A percentile compares a stretch with the other conserved stretches of the same genome.
These are phyloP conservation scores for Caenorhabditis doughertyi DNA, from an alignment of 2,888 invertebrate genomes.

Conservation along the genomic window DNA sequence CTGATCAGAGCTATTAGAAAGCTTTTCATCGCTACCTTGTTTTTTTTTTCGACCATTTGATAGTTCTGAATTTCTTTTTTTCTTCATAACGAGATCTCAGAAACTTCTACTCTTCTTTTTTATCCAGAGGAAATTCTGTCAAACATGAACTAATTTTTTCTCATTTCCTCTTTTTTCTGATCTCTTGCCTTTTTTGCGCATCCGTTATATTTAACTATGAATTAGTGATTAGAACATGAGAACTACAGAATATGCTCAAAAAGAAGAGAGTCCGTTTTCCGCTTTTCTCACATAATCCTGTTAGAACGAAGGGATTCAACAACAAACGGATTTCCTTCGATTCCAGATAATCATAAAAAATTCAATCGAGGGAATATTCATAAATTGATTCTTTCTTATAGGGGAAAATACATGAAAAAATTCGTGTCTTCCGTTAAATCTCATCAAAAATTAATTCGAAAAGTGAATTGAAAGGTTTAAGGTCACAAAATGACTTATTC, in stretches of 20 bases:
- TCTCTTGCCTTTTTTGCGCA: slow-evolving; percentile 13
- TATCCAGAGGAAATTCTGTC: slow-evolving; percentile 3
- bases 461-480: slow-evolving; percentile 14
- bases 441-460: slow-evolving; percentile 18
- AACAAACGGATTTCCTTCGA: slow-evolving; percentile 17
- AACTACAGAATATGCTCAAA: slow-evolving; percentile 7
- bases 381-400: neutral
- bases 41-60: neutral
- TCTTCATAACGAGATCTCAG: neutral
- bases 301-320: neutral
- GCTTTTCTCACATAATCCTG: slow-evolving; percentile 33
- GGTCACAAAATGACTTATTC: slow-evolving; percentile 19
- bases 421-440: too few species aligned
- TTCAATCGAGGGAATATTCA: neutral
- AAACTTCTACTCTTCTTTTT: neutral
- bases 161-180: neutral
- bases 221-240: slow-evolving; percentile 59
- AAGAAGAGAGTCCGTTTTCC: neutral
- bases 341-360: slow-evolving; percentile 9
- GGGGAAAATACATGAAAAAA: too few species aligned
- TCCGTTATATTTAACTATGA: slow-evolving; percentile 39
- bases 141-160: slow-evolving; percentile 18
- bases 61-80: neutral
- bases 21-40: neutral
- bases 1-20: neutral